Evolutionary conservation across 2,888 invertebrate genomes (phyloP), one percentile per base, ranked within the genome.

Genomic region (Zonitis immaculata): DNA sequence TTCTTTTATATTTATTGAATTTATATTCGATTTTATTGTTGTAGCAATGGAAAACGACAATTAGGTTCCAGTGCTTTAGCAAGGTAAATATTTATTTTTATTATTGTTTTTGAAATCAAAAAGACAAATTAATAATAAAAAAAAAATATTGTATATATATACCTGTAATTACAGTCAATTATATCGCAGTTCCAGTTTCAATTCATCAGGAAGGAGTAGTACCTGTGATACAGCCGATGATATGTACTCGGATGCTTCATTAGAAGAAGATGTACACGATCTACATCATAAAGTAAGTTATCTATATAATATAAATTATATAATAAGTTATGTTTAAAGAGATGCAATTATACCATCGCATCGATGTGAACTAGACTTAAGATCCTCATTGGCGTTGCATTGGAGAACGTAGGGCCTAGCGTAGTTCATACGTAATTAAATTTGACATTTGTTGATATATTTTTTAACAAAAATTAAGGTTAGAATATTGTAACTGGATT

Each of bases 191-290:
- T 91, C 92, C 73, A 92, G 92, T 78, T 93, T 93, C 79, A 92
- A 92, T 80, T 92, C 92, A 67, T 91, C 91, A 55, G 92, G 93
- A 63, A 86, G 92, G 75, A 92, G 92, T 73, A 93, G 93, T 65
- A 91, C 87, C 72, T 92, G 92, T 77, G 92, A 93, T 78, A 89
- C 89, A 70, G 90, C 89, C 52, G 95, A 95, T 83, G 95, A 95
- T 78, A 91, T 94, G 87, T 93, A 91, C 81, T 93, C 93, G 63
- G 94, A 95, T 80, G 91, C 91, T 51, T 91, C 92, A 64, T 79
- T 94, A 64, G 90, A 91, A 75, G 95, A 95, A 74, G 95, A 95
- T 78, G 75, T 95, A 53, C 88, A 92, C 77, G 94, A 95, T 78
- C 86, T 95, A 71, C 95, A 90, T 78, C 91, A 94, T 77, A 91